A percentile compares a stretch with the other conserved stretches of the same genome.
Evolutionary conservation across 2,113 vertebrate genomes (phyloP).

Genomic region (Corydoras sp.): DNA sequence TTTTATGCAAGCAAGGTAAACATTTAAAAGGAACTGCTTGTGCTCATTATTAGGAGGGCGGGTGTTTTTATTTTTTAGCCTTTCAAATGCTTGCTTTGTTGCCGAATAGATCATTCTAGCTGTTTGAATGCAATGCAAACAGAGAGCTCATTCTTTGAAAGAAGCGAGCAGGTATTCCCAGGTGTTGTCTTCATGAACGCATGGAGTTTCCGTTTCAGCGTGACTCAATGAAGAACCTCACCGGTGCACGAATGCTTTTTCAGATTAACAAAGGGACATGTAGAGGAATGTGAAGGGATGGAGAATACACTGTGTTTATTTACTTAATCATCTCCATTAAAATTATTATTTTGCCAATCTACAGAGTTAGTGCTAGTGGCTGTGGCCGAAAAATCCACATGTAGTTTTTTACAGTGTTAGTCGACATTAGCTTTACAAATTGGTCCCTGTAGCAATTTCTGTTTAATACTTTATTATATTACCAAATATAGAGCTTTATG

Average conservation of each 20-base stretch:
- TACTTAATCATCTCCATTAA: too few species aligned
- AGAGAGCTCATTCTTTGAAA: slow-evolving; percentile 50
- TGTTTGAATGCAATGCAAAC: slow-evolving; percentile 55
- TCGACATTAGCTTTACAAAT: too few species aligned
- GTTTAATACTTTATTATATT: too few species aligned
- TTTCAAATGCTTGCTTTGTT: slow-evolving; percentile 60
- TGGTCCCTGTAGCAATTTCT: too few species aligned
- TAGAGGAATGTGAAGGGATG: not conserved
- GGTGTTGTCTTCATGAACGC: slow-evolving; percentile 42
- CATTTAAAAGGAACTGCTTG: slow-evolving; percentile 47
- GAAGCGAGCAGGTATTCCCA: slow-evolving; percentile 59
- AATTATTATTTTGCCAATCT: too few species aligned
- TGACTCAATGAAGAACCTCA: slow-evolving; percentile 25
- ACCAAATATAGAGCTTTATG: too few species aligned
- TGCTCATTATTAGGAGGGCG: slow-evolving; percentile 29
- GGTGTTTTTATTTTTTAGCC: slow-evolving; percentile 55
- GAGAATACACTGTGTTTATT: not conserved
- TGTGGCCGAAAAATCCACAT: too few species aligned
- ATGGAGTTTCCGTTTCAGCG: slow-evolving; percentile 30
- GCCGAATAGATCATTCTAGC: slow-evolving; percentile 54
- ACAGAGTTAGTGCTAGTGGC: too few species aligned
- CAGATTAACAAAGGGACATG: not conserved
- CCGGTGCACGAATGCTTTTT: slow-evolving; percentile 20
- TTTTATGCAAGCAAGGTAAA: slow-evolving; percentile 58
- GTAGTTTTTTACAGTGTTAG: too few species aligned